A percentile compares a stretch with the other conserved stretches of the same genome.
phyloP scores from a whole-genome alignment of 2,888 invertebrate genomes.

The Tetragonula carbonaria region DNA sequence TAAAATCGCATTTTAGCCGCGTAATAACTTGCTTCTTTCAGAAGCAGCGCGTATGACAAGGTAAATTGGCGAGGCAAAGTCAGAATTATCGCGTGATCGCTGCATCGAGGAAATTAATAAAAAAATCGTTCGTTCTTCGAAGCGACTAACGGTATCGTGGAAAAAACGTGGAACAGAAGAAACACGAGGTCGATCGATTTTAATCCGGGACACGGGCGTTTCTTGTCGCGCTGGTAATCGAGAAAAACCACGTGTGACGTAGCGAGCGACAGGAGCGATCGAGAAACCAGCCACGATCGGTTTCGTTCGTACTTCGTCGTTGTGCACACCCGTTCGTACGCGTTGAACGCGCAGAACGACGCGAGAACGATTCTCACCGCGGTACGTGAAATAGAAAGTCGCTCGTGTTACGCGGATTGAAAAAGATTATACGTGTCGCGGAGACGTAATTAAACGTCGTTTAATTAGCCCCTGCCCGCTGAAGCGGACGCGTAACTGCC shows the following conservation, averaged over 20 bases:
- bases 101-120: slow-evolving; percentile 6
- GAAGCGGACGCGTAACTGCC: background rate
- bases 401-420: slow-evolving; percentile 30
- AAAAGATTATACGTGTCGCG: slow-evolving; percentile 32
- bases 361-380: slow-evolving; percentile 17
- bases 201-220: background rate
- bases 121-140: slow-evolving; percentile 5
- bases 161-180: background rate
- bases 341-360: slow-evolving; percentile 16
- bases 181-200: background rate
- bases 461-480: slow-evolving; percentile 33
- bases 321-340: background rate
- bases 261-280: background rate
- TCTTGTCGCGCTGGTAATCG: background rate
- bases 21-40: slow-evolving; percentile 78
- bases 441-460: slow-evolving; percentile 26
- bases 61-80: too few relatives aligned
- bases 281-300: background rate
- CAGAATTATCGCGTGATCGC: background rate
- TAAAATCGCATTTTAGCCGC: background rate
- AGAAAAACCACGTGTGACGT: background rate
- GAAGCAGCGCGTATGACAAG: slow-evolving; percentile 84
- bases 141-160: background rate
- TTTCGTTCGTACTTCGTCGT: too few relatives aligned
- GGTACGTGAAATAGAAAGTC: slow-evolving; percentile 45